Conservation (phyloP, 2,113 vertebrate species). For the Cyanoderma ruficeps region DNA sequence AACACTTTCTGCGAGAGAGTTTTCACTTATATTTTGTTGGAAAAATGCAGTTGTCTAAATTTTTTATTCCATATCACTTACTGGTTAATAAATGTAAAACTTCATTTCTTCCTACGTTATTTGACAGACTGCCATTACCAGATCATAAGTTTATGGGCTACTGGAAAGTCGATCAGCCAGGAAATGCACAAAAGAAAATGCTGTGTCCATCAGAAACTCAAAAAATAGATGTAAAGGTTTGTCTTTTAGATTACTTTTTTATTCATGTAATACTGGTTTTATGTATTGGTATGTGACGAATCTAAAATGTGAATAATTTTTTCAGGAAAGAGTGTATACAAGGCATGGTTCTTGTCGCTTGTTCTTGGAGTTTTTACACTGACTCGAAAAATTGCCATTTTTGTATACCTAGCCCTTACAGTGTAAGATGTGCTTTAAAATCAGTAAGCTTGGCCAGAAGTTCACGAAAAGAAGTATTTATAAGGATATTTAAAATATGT, state of each 20-base stretch:
- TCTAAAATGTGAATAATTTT: neutral
- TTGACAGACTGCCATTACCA: slow-evolving; percentile 87
- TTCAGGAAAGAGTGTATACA: neutral
- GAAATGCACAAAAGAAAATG: slow-evolving; percentile 78
- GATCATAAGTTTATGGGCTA: slow-evolving; percentile 86
- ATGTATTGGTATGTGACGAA: neutral
- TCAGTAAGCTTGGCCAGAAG: neutral
- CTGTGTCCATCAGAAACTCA: slow-evolving; percentile 87
- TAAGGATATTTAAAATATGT: neutral
- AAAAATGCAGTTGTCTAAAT: neutral
- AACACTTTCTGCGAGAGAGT: neutral
- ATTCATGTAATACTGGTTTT: neutral
- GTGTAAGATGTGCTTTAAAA: neutral
- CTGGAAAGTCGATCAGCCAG: slow-evolving; percentile 83
- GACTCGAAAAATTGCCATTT: neutral
- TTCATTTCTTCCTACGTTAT: slow-evolving; percentile 32
- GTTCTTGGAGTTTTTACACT: neutral
- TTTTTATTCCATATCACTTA: neutral
- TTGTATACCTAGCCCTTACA: neutral
- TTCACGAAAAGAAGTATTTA: neutral
- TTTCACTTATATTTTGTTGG: neutral
- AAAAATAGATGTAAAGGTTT: slow-evolving; percentile 86
- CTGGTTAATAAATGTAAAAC: neutral
- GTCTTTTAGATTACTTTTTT: neutral
- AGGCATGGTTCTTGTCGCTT: fast-evolving